Base-by-base conservation (phyloP, 2,888 invertebrate species). In the Macaria notata region DNA sequence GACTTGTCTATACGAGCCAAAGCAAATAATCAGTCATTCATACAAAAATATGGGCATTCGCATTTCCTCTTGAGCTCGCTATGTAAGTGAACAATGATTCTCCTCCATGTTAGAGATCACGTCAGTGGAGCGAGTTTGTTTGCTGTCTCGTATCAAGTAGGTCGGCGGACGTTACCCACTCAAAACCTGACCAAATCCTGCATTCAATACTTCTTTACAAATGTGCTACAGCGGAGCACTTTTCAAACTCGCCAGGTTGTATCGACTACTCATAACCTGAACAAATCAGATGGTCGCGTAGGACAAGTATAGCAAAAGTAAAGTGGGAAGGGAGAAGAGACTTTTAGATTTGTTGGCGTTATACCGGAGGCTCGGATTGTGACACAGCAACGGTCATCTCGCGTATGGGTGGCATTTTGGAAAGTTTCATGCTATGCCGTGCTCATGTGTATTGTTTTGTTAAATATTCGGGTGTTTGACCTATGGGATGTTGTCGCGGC, bases 121-220 rank as follows among this genome's bases (percentile, higher is more conserved):
- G 69, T 69, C 68, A 51, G 67, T 64, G 65, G 72, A 72, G 74
- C 72, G 72, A 41, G 8, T 5, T 76, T 85, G 75, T 81, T 86
- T 82, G 73, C 74, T 86, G 88, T 89, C 88, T 57, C 69, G 70
- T 85, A 84, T 81, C 83, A 86, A 79, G 79, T 88, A 75, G 88
- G 88, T 86, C 88, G 87, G 85, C 88, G 88, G 87, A 88, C 84
- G 75, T 78, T 69, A 63, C 83, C 81, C 75, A 81, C 80, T 73
- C 76, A 46, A 38, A 57, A 57, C 43, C 48, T 53, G 8, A 41
- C 41, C 41, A 41, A 41, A 41, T 41, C 9, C 9, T 41, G 9
- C 4, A 41, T 8, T 9, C 9, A 41, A 4, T n/a, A 41, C 8
- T n/a, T n/a, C 41, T 9, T 8, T 9, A 41, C 5, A 5, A 41